Evolutionary conservation across 2,888 invertebrate species (phyloP), one percentile per base, ranked within the genome.

Genomic region (Daptonema setosum): DNA sequence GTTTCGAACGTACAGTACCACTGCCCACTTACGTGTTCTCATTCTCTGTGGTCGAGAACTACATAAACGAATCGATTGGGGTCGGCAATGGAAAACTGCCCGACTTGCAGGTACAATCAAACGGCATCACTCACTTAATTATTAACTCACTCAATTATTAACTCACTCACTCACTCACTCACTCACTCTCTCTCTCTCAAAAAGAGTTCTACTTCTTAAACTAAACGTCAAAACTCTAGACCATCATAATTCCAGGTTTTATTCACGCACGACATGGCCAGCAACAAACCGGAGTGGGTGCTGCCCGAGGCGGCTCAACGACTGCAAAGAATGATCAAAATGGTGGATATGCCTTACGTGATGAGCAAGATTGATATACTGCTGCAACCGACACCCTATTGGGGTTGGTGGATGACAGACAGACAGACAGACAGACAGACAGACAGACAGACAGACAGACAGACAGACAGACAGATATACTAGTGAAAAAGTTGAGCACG

Each of bases 21-120:
- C 52, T 58, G 43, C 56, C 58, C 28, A 56, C 56, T 22, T 54
- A 56, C 51, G 35, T 58, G 24, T 47, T 54, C 51, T 25, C 56
- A 2, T 58, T 55, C 48, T 20, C 29, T 1, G 30, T 58, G 35
- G 29, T 58, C 2, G 28, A 50, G 50, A 28, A 26, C 52, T 20
- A 47, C 47, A 17, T n/a, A n/a, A n/a, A n/a, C n/a, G n/a, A n/a
- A n/a, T n/a, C n/a, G n/a, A n/a, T n/a, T n/a, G n/a, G n/a, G n/a
- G n/a, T n/a, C n/a, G n/a, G n/a, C n/a, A n/a, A n/a, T n/a, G n/a
- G n/a, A n/a, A n/a, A n/a, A n/a, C n/a, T n/a, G n/a, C n/a, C n/a
- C n/a, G n/a, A n/a, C n/a, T n/a, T n/a, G n/a, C n/a, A n/a, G n/a
- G n/a, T n/a, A n/a, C n/a, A n/a, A n/a, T n/a, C n/a, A n/a, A n/a